Conservation (phyloP, 64 coral and sea anemone genomes). For the Orbicella faveolata region DNA sequence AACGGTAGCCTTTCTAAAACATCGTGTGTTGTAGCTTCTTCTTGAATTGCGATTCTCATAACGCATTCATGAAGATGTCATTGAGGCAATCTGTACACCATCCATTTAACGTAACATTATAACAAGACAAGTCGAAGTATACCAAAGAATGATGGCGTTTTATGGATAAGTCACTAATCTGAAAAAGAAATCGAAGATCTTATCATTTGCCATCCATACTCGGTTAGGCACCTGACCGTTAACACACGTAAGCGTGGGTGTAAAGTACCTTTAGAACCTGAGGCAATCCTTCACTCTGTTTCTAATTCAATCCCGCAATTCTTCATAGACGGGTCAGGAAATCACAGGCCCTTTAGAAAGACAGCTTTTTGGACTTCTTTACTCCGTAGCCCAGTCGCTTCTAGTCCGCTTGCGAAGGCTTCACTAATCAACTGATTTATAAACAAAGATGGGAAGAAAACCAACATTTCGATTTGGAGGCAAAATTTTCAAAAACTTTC, state of each 20-base stretch:
- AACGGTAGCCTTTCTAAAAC: background rate
- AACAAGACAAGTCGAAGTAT: constrained; percentile 1
- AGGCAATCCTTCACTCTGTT: too few species aligned
- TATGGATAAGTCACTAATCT: constrained; percentile 2
- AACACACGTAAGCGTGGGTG: background rate
- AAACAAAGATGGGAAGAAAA: background rate
- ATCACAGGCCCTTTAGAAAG: too few species aligned
- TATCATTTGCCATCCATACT: constrained; percentile 16
- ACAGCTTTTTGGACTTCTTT: too few species aligned
- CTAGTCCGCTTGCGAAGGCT: too few species aligned
- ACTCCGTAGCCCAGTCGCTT: too few species aligned
- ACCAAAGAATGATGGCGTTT: constrained; percentile 18
- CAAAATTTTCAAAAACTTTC: background rate
- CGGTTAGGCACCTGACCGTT: constrained; percentile 24
- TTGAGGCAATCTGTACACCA: background rate
- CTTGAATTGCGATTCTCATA: background rate
- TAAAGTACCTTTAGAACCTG: background rate
- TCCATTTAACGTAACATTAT: constrained; percentile 9
- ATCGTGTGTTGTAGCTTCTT: background rate
- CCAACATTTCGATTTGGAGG: background rate
- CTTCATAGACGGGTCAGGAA: too few species aligned
- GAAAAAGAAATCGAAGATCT: constrained; percentile 33
- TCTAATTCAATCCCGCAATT: too few species aligned
- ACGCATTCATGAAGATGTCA: background rate
- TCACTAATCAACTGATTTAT: background rate